A percentile compares a stretch with the other conserved stretches of the same genome.
phyloP scores from a whole-genome alignment of 1,140 invertebrate genomes.

The Pseudobourletiella spinata region DNA sequence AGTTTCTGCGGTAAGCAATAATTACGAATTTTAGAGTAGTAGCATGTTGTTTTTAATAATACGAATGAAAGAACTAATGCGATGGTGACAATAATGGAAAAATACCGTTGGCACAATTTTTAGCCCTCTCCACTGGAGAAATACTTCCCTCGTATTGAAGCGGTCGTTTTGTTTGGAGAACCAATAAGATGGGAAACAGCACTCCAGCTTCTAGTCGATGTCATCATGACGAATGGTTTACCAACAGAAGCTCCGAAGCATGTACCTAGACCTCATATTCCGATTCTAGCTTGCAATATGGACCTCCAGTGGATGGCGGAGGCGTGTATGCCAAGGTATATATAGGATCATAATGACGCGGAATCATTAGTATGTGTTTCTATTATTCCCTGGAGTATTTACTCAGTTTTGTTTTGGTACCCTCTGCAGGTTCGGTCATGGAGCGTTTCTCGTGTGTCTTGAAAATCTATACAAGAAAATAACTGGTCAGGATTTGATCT shows the following conservation, averaged over 20 bases:
- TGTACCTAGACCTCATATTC: conserved; percentile 53
- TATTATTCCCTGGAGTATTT: not conserved
- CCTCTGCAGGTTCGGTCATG: conserved; percentile 52
- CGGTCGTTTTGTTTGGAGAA: conserved; percentile 54
- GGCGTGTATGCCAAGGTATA: conserved; percentile 51
- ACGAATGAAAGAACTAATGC: too few species aligned
- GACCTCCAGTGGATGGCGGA: conserved; percentile 61
- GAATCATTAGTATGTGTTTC: too few species aligned
- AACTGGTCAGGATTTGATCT: conserved; percentile 52
- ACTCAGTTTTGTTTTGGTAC: not conserved
- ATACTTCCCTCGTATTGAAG: conserved; percentile 48
- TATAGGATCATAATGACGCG: not conserved
- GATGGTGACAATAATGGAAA: too few species aligned
- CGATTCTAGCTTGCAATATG: conserved; percentile 58
- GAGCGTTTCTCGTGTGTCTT: conserved; percentile 56
- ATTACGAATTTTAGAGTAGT: too few species aligned
- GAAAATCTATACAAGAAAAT: conserved; percentile 58
- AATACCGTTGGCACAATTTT: too few species aligned
- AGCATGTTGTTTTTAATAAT: too few species aligned
- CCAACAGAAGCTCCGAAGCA: conserved; percentile 41
- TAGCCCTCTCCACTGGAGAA: conserved; percentile 47
- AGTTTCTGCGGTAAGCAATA: conserved; percentile 41
- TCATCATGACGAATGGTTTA: conserved; percentile 56
- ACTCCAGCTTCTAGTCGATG: conserved; percentile 49
- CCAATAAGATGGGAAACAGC: conserved; percentile 55